Conservation (phyloP, 2,113 vertebrate genomes). For the Microcebus ravelobensis region DNA sequence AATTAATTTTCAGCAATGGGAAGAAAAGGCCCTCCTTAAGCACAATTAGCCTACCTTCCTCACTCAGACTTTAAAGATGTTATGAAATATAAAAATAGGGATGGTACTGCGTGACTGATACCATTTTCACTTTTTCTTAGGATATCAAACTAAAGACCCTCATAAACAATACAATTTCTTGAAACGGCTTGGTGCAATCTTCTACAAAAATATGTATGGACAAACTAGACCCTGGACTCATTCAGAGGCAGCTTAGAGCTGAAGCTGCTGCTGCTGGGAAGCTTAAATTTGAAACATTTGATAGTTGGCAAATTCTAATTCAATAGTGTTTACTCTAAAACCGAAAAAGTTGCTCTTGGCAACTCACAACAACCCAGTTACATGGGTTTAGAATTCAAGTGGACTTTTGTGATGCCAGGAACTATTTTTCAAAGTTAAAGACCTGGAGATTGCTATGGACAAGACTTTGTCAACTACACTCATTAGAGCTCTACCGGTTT, state of each 20-base stretch:
- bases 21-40: neutral
- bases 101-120: neutral
- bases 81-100: neutral
- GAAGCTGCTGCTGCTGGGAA: neutral
- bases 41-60: neutral
- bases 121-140: neutral
- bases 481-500: neutral
- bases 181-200: neutral
- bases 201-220: neutral
- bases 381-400: neutral
- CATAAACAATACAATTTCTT: neutral
- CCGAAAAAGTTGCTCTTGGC: neutral
- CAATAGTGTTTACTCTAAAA: neutral
- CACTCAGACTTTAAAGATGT: slow-evolving; percentile 18
- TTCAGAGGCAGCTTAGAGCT: neutral
- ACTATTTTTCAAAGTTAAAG: neutral
- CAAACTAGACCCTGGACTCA: neutral
- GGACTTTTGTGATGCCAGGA: neutral
- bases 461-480: neutral
- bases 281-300: neutral
- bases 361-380: neutral
- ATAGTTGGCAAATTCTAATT: neutral
- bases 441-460: neutral
- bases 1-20: neutral
- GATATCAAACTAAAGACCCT: neutral